Percentiles rank a stretch among this genome's conserved stretches.
Evolutionary conservation across 2,113 vertebrate genomes (phyloP).

Genomic region (Paraplagusia blochii): DNA sequence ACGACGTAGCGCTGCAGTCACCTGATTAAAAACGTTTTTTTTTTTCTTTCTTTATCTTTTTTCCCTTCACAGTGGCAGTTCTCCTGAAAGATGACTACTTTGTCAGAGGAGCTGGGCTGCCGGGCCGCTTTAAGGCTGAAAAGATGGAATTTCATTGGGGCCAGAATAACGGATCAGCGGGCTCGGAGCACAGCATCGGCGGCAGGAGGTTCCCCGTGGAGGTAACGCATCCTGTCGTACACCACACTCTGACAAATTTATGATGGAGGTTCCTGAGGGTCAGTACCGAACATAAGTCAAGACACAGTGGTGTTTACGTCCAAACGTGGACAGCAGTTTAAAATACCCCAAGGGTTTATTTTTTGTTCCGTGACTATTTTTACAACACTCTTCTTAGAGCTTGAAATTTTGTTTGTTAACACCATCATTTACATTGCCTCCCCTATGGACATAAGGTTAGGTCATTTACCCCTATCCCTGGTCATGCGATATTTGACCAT

Average conservation of each 20-base stretch:
- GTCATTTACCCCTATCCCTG: too few relatives aligned
- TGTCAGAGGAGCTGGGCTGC: conserved; percentile 90
- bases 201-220: conserved; percentile 93
- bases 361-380: too few relatives aligned
- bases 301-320: conserved; percentile 13
- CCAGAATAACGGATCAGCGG: conserved; percentile 89
- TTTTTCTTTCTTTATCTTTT: conserved; percentile 7
- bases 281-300: conserved; percentile 5
- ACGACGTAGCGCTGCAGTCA: conserved; percentile 4
- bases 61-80: conserved; percentile 83
- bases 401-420: too few relatives aligned
- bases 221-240: conserved; percentile 68
- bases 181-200: conserved; percentile 95
- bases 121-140: conserved; percentile 95
- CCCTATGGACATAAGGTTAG: too few relatives aligned
- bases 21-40: conserved; percentile 2
- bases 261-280: conserved; percentile 14
- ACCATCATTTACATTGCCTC: too few relatives aligned
- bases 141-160: conserved; percentile 99
- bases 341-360: too few relatives aligned
- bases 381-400: too few relatives aligned
- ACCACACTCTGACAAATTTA: conserved; percentile 39
- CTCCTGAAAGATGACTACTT: conserved; percentile 96
- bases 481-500: too few relatives aligned
- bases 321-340: too few relatives aligned